Evolutionary conservation across 2,888 invertebrate genomes (phyloP), one percentile per base, ranked within the genome.

Genomic region (Diaprepes abbreviatus): DNA sequence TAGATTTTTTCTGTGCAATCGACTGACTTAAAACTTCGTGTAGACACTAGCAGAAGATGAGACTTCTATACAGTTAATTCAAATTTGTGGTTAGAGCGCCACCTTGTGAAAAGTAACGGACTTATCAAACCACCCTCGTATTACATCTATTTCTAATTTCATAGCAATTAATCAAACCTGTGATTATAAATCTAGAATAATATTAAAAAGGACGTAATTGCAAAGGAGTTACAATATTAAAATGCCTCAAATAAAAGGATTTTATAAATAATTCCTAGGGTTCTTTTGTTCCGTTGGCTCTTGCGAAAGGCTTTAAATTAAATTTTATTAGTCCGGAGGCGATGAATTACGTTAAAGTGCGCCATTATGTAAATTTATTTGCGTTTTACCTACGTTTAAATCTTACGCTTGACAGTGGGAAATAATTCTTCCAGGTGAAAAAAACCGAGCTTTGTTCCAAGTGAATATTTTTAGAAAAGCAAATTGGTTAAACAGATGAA

Each of bases 241-340:
- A 65, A 48, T 54, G 28, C 9, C 14, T 48, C 5, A 50, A 50
- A 66, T 52, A 66, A 50, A 66, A 33, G 52, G 48, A 36, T 43
- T 62, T 67, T 62, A 68, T 68, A 70, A 70, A 66, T 66, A 70
- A 70, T 70, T 70, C 52, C 55, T 19, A 9, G 10, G 33, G 45
- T 45, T 66, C 70, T 73, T 73, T 71, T 71, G 71, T 73, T 70
- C 66, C 65, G 52, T 69, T 70, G 57, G 65, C 62, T 67, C 55
- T 54, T 50, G 69, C 60, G 66, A 68, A 73, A 70, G 69, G 72
- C 68, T 68, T 70, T 73, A 72, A 73, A 74, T 74, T 74, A 71
- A 74, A 73, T 74, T 74, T 73, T 74, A 74, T 74, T 74, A 73
- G 73, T 74, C 67, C 69, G 57, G 69, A 68, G 72, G 72, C 70